Conservation (phyloP, 2,888 invertebrate genomes). For the Globia sparganii region DNA sequence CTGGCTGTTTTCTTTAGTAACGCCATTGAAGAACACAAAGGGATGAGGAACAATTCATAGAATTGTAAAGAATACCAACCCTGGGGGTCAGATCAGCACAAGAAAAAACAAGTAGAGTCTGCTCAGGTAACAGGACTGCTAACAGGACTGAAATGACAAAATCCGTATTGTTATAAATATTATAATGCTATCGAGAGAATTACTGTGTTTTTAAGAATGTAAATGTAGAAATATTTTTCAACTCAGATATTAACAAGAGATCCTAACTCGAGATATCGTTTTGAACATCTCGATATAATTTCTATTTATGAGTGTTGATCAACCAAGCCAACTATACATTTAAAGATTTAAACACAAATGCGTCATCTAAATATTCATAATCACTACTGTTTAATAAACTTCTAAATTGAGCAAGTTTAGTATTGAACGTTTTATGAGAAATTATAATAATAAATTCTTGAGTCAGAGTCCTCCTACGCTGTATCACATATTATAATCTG, state of each 20-base stretch:
- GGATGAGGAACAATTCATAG: no score
- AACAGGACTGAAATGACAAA: neutral
- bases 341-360: conserved; percentile 11
- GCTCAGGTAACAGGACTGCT: neutral
- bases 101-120: neutral
- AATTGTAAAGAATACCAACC: neutral
- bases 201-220: neutral
- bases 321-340: neutral
- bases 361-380: conserved; percentile 17
- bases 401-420: conserved; percentile 7
- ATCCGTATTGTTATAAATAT: neutral
- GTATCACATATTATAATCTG: conserved; percentile 3
- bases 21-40: conserved; percentile 11
- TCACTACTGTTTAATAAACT: neutral
- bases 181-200: neutral
- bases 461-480: conserved; percentile 53
- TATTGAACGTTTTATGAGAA: conserved; percentile 33
- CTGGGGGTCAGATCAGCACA: neutral
- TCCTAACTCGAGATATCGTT: neutral
- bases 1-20: neutral
- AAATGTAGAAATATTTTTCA: neutral
- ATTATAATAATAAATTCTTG: conserved; percentile 23
- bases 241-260: neutral
- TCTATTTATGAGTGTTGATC: neutral
- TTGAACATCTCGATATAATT: neutral